Base-by-base conservation (phyloP, 2,888 invertebrate genomes). In the Trimorus sp. region DNA sequence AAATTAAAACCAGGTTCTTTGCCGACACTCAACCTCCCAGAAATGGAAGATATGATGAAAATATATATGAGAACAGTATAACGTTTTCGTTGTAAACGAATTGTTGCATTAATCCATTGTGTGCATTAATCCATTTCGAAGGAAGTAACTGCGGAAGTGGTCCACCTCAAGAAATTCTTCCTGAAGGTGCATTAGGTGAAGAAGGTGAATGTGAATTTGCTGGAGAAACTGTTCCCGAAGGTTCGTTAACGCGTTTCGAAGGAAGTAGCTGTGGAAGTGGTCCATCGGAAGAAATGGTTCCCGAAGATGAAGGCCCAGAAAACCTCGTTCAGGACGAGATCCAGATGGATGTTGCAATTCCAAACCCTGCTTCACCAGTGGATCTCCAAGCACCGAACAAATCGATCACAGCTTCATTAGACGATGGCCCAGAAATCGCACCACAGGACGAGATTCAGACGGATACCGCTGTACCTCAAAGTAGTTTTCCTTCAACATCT, bases 331-430 rank as follows among this genome's bases (percentile, higher is more conserved):
- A 45, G 45, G 45, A 45, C 45, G 45, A 45, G 45, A 45, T 45
- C 45, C 45, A 45, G 45, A 45, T 45, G 45, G 45, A 45, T 6
- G 45, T 6, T 45, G 45, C 45, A 45, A 45, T 45, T 1, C 45
- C 45, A 45, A 45, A 45, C 45, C 45, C 45, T 45, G 45, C 45
- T 45, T 45, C 45, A 45, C 45, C 45, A 45, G 45, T 45, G 45
- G 45, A 45, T 45, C 45, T 45, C 45, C 45, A 45, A 45, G 45
- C 45, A 45, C 45, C 45, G 1, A 45, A 45, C 45, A 45, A 45
- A 45, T 45, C 45, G 45, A 45, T 6, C 45, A 45, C 45, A 45
- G 45, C 45, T 45, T 45, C 45, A 45, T 45, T 45, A 45, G 45
- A 45, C 6, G 45, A 45, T 45, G 45, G 45, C 45, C 45, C 45